A percentile compares a stretch with the other conserved stretches of the same genome.
These are phyloP conservation scores for Oxyscelio sp. DNA, from an alignment of 2,888 invertebrate genomes.

Conservation along the genomic window DNA sequence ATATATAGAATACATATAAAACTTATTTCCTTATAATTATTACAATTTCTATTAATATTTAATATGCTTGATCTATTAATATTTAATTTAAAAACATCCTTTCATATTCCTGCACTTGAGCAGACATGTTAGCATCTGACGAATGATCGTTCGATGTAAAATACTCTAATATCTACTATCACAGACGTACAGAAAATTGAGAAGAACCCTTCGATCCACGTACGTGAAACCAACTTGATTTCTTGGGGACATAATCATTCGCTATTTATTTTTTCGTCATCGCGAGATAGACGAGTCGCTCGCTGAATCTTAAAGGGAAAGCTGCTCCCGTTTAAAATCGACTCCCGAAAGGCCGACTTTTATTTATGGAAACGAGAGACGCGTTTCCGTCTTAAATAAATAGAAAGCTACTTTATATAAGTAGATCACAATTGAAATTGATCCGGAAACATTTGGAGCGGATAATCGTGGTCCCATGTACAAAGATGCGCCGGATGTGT, in stretches of 20 bases:
- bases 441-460: conserved; percentile 53
- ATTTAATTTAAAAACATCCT: too few relatives aligned
- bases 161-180: too few relatives aligned
- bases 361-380: conserved; percentile 13
- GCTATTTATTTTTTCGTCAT: not conserved
- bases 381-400: conserved; percentile 30
- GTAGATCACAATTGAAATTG: conserved; percentile 53
- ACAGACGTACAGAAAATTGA: too few relatives aligned
- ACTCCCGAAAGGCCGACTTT: conserved; percentile 12
- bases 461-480: conserved; percentile 37
- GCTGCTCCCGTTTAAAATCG: not conserved
- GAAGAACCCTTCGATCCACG: too few relatives aligned
- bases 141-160: too few relatives aligned
- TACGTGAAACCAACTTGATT: too few relatives aligned
- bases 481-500: conserved; percentile 14
- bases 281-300: not conserved
- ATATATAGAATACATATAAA: too few relatives aligned
- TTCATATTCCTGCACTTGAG: too few relatives aligned
- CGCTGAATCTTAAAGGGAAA: conserved; percentile 3
- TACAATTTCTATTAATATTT: too few relatives aligned
- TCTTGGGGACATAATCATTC: not conserved
- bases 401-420: conserved; percentile 52
- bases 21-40: too few relatives aligned
- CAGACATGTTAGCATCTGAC: too few relatives aligned
- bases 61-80: too few relatives aligned